These are phyloP conservation scores for Anniella stebbinsi DNA, from an alignment of 2,797 vertebrate genomes.

Conservation along the genomic window DNA sequence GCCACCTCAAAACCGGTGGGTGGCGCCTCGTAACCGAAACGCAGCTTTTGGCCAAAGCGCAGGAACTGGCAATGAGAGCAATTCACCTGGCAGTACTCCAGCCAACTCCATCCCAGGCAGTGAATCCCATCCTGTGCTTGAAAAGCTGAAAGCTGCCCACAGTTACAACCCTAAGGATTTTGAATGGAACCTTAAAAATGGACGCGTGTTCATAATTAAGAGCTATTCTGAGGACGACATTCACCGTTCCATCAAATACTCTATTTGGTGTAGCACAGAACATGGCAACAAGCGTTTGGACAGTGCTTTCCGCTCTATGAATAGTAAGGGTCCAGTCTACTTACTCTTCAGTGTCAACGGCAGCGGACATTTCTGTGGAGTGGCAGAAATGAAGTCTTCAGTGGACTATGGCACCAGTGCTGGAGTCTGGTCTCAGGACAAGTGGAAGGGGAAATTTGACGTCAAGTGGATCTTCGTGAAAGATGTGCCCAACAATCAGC, in stretches of 20 bases:
- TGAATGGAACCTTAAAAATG: conserved; percentile 94
- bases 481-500: conserved; percentile 96
- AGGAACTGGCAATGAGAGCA: conserved; percentile 78
- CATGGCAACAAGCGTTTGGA: conserved; percentile 97
- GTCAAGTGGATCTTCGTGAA: conserved; percentile 98
- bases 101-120: conserved; percentile 75
- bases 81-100: conserved; percentile 73
- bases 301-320: conserved; percentile 90
- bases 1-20: conserved; percentile 90
- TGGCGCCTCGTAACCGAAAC: conserved; percentile 92
- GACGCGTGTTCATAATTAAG: conserved; percentile 96
- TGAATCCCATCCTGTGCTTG: conserved; percentile 92
- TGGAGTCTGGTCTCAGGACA: conserved; percentile 98
- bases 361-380: conserved; percentile 96
- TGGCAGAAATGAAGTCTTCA: conserved; percentile 96
- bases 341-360: conserved; percentile 96
- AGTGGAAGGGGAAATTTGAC: conserved; percentile 98
- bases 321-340: conserved; percentile 90
- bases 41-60: conserved; percentile 87
- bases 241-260: conserved; percentile 99
- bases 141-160: conserved; percentile 93
- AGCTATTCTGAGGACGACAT: conserved; percentile 99
- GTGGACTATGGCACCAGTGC: conserved; percentile 97
- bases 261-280: conserved; percentile 99
- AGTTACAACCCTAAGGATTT: conserved; percentile 97